Evolutionary conservation across 2,888 invertebrate species (phyloP), one percentile per base, ranked within the genome.

Genomic region (Tiliacea aurago): DNA sequence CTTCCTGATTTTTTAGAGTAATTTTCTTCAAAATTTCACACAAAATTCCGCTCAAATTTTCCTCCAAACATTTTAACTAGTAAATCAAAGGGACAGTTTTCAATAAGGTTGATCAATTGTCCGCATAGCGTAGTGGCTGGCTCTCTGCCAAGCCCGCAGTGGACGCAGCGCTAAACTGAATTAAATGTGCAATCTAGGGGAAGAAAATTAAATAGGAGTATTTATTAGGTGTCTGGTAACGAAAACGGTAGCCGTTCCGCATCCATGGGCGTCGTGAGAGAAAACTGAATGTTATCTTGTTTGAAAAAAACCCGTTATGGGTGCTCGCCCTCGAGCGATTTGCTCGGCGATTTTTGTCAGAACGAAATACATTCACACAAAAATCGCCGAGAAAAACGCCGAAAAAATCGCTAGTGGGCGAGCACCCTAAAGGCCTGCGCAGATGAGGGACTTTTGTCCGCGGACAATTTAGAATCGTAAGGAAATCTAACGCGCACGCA

Each of bases 51-150:
- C 2, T 15, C 6, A 53, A 2, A 41, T 3, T 76, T 64, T 33
- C 23, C 6, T 5, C 7, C 13, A 18, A 51, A 2, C 15, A 49
- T 41, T 64, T 70, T n/a, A 43, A 33, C 13, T 20, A 67, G 15
- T 79, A 75, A 74, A 84, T 80, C 70, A 81, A 84, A 69, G 2
- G 13, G 51, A 49, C 68, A 28, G 58, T 69, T 80, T 81, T 80
- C 80, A 71, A 80, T 81, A 81, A 69, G 1, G 11, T 69, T 81
- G 80, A 83, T 80, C 80, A 71, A 69, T 81, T 75, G 53, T 62
- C 81, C 58, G 81, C 81, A 81, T 65, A 59, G 80, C 74, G 80
- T 59, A 63, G 61, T 37, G 28, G 20, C 68, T 81, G 81, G 81
- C 81, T 47, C 1, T 0, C 75, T 63, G 81, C 81, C 81, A 81